A percentile compares a stretch with the other conserved stretches of the same genome.
Conservation (phyloP, 2,888 invertebrate genomes). For the Hedychridium roseum region DNA sequence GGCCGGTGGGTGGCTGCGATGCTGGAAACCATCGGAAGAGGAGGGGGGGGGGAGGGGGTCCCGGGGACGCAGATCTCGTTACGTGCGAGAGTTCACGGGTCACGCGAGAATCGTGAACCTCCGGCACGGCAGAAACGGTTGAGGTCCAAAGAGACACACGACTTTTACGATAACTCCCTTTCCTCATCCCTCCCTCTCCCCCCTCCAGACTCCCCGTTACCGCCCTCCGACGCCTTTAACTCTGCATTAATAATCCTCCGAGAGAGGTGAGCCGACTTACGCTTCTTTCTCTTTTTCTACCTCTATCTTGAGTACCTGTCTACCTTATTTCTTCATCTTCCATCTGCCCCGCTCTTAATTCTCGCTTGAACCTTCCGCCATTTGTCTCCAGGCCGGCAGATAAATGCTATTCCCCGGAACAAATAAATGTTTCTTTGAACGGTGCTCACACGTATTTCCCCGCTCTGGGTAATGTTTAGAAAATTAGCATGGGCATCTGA, state of each 20-base stretch:
- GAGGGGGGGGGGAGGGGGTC: constrained; percentile 10
- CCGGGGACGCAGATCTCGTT: constrained; percentile 46
- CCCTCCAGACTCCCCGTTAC: constrained; percentile 32
- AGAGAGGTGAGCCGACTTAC: constrained; percentile 14
- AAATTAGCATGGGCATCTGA: no score
- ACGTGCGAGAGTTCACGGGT: constrained; percentile 58
- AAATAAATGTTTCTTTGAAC: no score
- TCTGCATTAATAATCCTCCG: constrained; percentile 40
- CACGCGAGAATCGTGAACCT: constrained; percentile 57
- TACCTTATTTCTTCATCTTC: neutral
- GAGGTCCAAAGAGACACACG: constrained; percentile 33
- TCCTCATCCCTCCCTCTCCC: constrained; percentile 20
- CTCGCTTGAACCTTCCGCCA: neutral
- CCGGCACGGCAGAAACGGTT: constrained; percentile 27
- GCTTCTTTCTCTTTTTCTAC: neutral
- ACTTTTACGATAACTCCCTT: constrained; percentile 39
- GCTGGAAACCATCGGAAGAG: constrained; percentile 15
- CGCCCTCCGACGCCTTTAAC: constrained; percentile 29
- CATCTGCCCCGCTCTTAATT: constrained; percentile 1
- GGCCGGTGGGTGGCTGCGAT: constrained; percentile 19
- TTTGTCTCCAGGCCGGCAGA: neutral
- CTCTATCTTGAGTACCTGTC: neutral
- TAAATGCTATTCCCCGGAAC: no score
- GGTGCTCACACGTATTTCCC: no score
- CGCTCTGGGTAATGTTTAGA: no score